Conservation (phyloP, 2,888 invertebrate genomes). For the Xanthorhoe designata region DNA sequence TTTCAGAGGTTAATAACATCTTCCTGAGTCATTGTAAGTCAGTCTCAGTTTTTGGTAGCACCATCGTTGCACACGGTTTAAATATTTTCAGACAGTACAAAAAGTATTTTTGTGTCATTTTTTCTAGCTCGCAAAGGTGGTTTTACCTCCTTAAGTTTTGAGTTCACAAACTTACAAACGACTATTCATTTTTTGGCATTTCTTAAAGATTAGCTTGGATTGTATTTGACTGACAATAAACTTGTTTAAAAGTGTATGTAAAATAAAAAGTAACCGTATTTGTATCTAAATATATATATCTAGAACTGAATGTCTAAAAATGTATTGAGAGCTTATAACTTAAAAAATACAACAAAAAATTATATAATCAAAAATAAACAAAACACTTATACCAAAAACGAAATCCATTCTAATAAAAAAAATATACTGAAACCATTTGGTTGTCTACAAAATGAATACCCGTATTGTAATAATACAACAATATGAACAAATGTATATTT, state of each 20-base stretch:
- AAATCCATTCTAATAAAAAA: too few species aligned
- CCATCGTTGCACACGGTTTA: too few species aligned
- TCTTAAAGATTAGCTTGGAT: not conserved
- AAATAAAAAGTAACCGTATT: too few species aligned
- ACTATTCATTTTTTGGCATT: slow-evolving; percentile 1
- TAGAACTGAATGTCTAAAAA: too few species aligned
- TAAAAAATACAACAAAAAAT: too few species aligned
- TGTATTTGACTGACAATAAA: not conserved
- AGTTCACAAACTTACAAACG: not conserved
- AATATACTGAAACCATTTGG: not conserved
- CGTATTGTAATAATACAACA: not conserved
- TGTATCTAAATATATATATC: too few species aligned
- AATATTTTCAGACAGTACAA: not conserved
- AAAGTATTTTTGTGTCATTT: slow-evolving; percentile 13
- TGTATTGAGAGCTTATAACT: too few species aligned
- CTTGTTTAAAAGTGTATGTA: not conserved
- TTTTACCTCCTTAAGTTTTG: not conserved
- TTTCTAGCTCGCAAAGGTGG: not conserved
- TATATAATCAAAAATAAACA: too few species aligned
- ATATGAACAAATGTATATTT: not conserved
- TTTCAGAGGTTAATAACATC: too few species aligned
- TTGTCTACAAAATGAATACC: not conserved
- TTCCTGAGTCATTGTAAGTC: too few species aligned
- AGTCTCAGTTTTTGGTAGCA: too few species aligned
- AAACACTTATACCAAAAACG: too few species aligned